phyloP scores from a whole-genome alignment of 2,113 vertebrate species.

The Scatophagus argus region DNA sequence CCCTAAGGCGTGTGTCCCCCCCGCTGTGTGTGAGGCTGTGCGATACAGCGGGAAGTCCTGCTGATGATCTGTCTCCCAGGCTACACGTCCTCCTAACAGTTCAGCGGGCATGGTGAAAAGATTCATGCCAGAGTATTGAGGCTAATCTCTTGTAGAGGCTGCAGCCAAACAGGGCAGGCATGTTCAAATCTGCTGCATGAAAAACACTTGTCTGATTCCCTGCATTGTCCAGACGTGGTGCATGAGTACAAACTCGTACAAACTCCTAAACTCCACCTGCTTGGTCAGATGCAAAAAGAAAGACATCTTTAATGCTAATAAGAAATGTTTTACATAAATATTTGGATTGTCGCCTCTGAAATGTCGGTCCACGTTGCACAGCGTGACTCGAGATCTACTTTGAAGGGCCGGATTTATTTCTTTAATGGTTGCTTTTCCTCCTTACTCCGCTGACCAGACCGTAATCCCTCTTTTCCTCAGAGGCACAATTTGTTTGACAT shows the following conservation, averaged over 20 bases:
- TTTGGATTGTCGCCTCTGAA: conserved; percentile 21
- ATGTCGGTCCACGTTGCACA: conserved; percentile 1
- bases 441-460: conserved; percentile 19
- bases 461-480: conserved; percentile 41
- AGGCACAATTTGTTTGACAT: conserved; percentile 31
- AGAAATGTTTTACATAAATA: neutral
- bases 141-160: conserved; percentile 75
- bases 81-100: conserved; percentile 24
- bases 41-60: conserved; percentile 49
- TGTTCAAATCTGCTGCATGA: conserved; percentile 48
- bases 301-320: neutral
- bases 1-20: conserved; percentile 27
- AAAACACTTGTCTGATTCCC: conserved; percentile 13
- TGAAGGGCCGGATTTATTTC: conserved; percentile 24
- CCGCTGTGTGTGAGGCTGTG: conserved; percentile 32
- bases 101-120: conserved; percentile 50
- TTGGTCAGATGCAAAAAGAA: neutral
- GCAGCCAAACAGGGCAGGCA: conserved; percentile 69
- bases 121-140: conserved; percentile 73
- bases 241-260: neutral
- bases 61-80: conserved; percentile 56
- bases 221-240: neutral
- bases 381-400: conserved; percentile 25
- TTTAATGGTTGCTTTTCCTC: conserved; percentile 30
- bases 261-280: neutral